Base-by-base conservation (phyloP, 92 coral and sea anemone genomes). In the Parazoanthus atlanticus region DNA sequence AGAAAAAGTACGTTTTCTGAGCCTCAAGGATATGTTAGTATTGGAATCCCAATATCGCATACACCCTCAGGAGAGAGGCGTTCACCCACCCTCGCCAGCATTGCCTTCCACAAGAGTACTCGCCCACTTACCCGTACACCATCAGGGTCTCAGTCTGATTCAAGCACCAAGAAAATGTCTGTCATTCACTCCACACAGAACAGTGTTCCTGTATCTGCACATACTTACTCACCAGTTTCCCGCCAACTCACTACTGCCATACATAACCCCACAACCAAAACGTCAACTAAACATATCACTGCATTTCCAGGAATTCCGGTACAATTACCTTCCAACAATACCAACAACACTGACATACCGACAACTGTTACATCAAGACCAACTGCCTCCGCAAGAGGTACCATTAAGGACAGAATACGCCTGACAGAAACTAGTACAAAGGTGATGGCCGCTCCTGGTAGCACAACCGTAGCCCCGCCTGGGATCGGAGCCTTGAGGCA, bases 21-120 rank as follows among this genome's bases (percentile, higher is more conserved):
- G 32, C 58, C 41, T 84, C 87, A 84, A 84, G 87, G 40, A 69
- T 84, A 46, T 84, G 87, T 84, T 84, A 84, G 87, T 84, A 84
- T 84, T 84, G 87, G 78, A 30, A 49, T 29, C 25, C 13, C 67
- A 69, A 19, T 30, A 28, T 26, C 79, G 11, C 87, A 71, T 69
- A 66, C 86, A 41, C 46, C 72, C 86, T 66, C 78, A 26, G 38
- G 12, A 67, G 72, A 69, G 38, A 78, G 6, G 38, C 76, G 61
- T 46, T 84, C 74, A 41, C 1, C 78, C 8, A 25, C 33, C 31
- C 36, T 21, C 6, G 29, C 78, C 52, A 47, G 41, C 71, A 21
- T n/a, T 80, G 70, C 70, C 66, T 26, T 28, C 52, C 64, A 19
- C 28, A 19, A 12, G 26, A 80, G 46, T 28, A 69, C 66, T 29